Percentiles rank a stretch among this genome's conserved stretches.
Evolutionary conservation across 1,140 invertebrate species (phyloP).

Genomic region (Trichomalopsis sarcophagae): DNA sequence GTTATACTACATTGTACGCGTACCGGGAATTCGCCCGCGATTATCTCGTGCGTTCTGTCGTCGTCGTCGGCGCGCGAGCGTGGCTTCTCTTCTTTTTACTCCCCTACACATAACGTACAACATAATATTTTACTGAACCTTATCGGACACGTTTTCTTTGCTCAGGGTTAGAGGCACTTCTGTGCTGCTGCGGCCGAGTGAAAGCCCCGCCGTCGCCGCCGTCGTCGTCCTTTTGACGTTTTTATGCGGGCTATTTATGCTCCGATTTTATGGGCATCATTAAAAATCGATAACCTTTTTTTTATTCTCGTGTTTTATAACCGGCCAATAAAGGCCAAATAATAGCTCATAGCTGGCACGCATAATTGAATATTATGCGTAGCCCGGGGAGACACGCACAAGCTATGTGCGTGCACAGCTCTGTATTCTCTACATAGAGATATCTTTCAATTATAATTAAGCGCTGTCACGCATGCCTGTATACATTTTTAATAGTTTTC

Average conservation of each 20-base stretch:
- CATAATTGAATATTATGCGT: conserved; percentile 4
- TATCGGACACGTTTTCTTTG: background rate
- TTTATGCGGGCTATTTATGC: conserved; percentile 4
- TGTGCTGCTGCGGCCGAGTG: background rate
- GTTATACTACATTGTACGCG: background rate
- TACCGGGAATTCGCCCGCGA: background rate
- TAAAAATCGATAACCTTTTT: conserved; percentile 22
- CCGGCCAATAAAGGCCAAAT: background rate
- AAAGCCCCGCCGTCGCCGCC: background rate
- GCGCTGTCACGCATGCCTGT: background rate
- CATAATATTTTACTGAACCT: conserved; percentile 5
- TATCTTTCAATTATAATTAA: background rate
- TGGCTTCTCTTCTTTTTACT: background rate
- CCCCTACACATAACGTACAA: background rate
- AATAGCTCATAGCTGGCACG: background rate
- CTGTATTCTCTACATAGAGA: background rate
- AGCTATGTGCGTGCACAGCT: background rate
- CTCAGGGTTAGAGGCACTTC: conserved; percentile 8
- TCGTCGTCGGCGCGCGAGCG: too few relatives aligned
- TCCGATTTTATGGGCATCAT: conserved; percentile 12
- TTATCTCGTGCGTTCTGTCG: background rate
- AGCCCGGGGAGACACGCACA: background rate
- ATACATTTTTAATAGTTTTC: background rate
- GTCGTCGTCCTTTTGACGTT: conserved; percentile 1
- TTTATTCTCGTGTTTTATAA: conserved; percentile 12